A percentile compares a stretch with the other conserved stretches of the same genome.
Conservation (phyloP, 2,113 vertebrate species). For the Oenanthe oenanthe region DNA sequence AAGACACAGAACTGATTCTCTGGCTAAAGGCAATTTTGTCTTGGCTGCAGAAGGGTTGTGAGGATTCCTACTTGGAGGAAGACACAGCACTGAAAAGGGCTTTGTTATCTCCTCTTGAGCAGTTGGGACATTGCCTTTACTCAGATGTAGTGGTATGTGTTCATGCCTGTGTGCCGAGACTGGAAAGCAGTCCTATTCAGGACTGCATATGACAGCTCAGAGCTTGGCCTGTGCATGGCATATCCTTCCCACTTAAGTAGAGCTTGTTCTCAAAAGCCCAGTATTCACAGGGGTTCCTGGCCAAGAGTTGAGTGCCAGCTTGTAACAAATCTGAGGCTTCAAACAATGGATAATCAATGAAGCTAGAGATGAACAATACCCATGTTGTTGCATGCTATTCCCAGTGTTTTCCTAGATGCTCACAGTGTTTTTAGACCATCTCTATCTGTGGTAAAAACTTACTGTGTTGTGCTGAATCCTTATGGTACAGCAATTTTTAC, state of each 20-base stretch:
- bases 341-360: constrained; percentile 48
- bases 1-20: neutral
- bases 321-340: constrained; percentile 40
- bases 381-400: constrained; percentile 37
- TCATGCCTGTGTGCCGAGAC: neutral
- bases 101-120: constrained; percentile 12
- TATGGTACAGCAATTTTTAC: neutral
- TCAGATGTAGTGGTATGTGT: neutral
- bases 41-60: neutral
- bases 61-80: neutral
- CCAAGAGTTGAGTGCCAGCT: constrained; percentile 20
- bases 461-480: neutral
- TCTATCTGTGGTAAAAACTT: neutral
- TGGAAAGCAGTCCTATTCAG: neutral
- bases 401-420: constrained; percentile 36
- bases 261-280: constrained; percentile 18
- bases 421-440: neutral
- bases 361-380: constrained; percentile 23
- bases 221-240: neutral
- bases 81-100: neutral
- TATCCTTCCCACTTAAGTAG: neutral
- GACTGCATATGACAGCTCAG: neutral
- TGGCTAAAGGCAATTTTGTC: neutral
- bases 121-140: neutral
- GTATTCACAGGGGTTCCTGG: constrained; percentile 1